Evolutionary conservation across 2,113 vertebrate species (phyloP).

Genomic region (Cephalopholis sonnerati): DNA sequence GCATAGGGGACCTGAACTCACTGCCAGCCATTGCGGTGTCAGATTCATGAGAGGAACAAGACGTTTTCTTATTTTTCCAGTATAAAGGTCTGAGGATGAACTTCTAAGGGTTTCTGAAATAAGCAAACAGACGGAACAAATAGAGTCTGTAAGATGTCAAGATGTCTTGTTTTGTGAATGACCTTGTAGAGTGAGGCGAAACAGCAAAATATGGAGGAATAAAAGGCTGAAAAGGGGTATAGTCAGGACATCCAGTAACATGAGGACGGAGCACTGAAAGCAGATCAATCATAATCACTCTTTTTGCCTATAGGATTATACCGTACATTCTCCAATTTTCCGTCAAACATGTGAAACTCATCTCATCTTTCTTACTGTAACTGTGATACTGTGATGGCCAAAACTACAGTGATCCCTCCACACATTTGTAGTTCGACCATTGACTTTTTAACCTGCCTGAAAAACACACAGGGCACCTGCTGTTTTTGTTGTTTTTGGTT

Average conservation of each 20-base stretch:
- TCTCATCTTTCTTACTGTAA: conserved; percentile 63
- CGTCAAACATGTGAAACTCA: conserved; percentile 59
- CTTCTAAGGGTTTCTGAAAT: conserved; percentile 42
- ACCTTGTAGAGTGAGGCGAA: conserved; percentile 27
- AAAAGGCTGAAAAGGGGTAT: conserved; percentile 36
- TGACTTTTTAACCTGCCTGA: conserved; percentile 39
- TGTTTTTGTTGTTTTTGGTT: conserved; percentile 50
- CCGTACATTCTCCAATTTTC: conserved; percentile 33
- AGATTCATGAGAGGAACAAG: conserved; percentile 47
- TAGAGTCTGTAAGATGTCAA: conserved; percentile 31
- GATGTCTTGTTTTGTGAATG: conserved; percentile 44
- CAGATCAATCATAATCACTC: conserved; percentile 53
- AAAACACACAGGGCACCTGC: conserved; percentile 38
- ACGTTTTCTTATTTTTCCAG: conserved; percentile 42
- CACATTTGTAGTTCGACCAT: conserved; percentile 45
- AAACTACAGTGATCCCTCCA: conserved; percentile 57
- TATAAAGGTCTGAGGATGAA: conserved; percentile 31
- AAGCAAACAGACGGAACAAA: conserved; percentile 48
- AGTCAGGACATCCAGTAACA: conserved; percentile 3
- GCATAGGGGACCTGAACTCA: conserved; percentile 64
- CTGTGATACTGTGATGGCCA: conserved; percentile 75
- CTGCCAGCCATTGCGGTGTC: conserved; percentile 73
- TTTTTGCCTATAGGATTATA: conserved; percentile 54
- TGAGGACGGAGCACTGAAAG: conserved; percentile 38
- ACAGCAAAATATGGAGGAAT: conserved; percentile 13